Base-by-base conservation (phyloP, 2,888 invertebrate genomes). In the Amphipyra tragopoginis region DNA sequence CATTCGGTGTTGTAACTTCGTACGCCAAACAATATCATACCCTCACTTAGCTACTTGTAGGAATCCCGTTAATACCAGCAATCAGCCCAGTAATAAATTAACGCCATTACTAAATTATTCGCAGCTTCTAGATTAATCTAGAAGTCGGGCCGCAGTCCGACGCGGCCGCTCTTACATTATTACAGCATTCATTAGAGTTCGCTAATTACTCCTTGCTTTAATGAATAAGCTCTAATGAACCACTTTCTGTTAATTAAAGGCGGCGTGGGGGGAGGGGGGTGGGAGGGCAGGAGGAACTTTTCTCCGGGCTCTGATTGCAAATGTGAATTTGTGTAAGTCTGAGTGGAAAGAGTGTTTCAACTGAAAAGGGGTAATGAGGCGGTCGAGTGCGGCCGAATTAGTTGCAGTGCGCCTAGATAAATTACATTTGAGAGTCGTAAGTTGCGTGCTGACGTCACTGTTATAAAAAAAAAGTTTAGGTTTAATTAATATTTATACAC, bases 211-310 rank as follows among this genome's bases (percentile, higher is more conserved):
- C 96, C 97, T 97, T 97, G 97, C 97, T 97, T 97, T 97, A 97
- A 97, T 97, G 97, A 97, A 97, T 97, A 97, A 97, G 97, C 97
- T 97, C 97, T 97, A 97, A 97, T 97, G 97, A 97, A 97, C 97
- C 97, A 97, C 97, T 97, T 97, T 97, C 97, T 97, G 97, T 97
- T 97, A 97, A 97, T 97, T 97, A 97, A 97, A 97, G 97, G 96
- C 97, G 93, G 95, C 95, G 89, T 85, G 86, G 89, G 86, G 87
- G 82, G 69, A 72, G 65, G 52, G 65, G 69, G 75, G 78, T 80
- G 71, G 79, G 82, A 73, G 75, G 83, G 83, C 77, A 66, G 83
- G 86, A 85, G 86, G 88, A 91, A 93, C 91, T 93, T 94, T 93
- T 93, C 93, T 92, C 92, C 91, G 89, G 86, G 91, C 91, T 92